These are phyloP conservation scores for Cyprinodon tularosa DNA, from an alignment of 2,113 vertebrate genomes.

Conservation along the genomic window DNA sequence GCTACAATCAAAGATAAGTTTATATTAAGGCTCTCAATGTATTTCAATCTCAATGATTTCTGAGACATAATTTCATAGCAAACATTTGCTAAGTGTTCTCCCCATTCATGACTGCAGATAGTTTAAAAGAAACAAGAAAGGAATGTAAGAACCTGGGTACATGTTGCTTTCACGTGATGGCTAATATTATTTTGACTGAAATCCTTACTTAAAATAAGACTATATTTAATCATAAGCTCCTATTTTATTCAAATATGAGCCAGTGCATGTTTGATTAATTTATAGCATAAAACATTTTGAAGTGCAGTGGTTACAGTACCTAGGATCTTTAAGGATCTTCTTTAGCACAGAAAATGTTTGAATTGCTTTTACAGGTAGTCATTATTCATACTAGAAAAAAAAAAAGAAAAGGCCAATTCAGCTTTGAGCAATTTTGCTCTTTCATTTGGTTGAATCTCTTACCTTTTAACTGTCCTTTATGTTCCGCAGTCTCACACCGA, in stretches of 20 bases:
- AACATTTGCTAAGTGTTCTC: not conserved
- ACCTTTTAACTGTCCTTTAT: constrained; percentile 44
- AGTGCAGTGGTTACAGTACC: not conserved
- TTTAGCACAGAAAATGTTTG: not conserved
- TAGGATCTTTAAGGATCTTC: not conserved
- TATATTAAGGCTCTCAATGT: no score
- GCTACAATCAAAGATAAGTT: no score
- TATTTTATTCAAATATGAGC: not conserved
- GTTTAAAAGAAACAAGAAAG: not conserved
- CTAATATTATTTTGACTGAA: not conserved
- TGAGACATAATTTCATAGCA: not conserved
- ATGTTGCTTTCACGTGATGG: not conserved
- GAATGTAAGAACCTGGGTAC: not conserved
- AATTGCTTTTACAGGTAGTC: not conserved
- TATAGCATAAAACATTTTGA: not conserved
- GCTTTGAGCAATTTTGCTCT: not conserved
- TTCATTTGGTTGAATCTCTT: constrained; percentile 20
- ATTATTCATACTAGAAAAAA: not conserved
- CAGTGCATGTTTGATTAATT: not conserved
- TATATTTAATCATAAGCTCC: no score
- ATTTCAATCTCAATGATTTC: not conserved
- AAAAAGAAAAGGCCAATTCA: constrained; percentile 2
- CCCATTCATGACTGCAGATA: not conserved
- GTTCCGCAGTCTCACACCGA: constrained; percentile 91
- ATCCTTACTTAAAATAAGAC: not conserved